Evolutionary conservation across 2,113 vertebrate species (phyloP), one percentile per base, ranked within the genome.

Genomic region (Triplophysa tibetana): DNA sequence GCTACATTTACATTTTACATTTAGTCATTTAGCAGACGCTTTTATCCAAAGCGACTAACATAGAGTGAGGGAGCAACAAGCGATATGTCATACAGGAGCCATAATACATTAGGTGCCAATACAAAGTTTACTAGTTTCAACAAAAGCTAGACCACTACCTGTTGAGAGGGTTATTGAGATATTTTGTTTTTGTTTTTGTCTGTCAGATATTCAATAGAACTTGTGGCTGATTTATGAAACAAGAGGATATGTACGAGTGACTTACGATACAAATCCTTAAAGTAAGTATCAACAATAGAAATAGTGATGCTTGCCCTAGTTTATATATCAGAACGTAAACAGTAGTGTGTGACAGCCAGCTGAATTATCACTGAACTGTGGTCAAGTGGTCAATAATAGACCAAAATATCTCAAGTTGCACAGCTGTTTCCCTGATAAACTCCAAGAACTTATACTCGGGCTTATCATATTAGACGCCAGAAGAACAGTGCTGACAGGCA

Each of bases 381-480:
- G 75, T 76, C 60, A 64, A 76, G 61, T 63, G 61, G 74, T 77
- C 75, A 65, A 65, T 65, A 76, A 26, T 64, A 64, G 62, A 50
- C 74, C 21, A 13, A 0, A 62, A 24, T 76, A 76, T 76, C 62
- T 65, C 33, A 62, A 65, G 75, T 21, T 21, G 24, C 45, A 65
- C 75, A 54, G 75, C 75, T 77, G 75, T 21, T 77, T 38, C 62
- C 45, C 43, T 50, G 62, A 77, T 77, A 77, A 77, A 77, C 43
- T 76, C 29, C 17, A 29, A 19, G 23, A 29, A 54, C 52, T 54
- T 4, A 33, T 58, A 38, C n/a, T 9, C 19, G 29, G 38, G 54
- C n/a, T 38, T 58, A 60, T 58, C 48, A 65, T 33, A 52, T 65
- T 54, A 54, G 24, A 77, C 3, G 7, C 26, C 61, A 76, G 7